Percentiles rank a stretch among this genome's conserved stretches.
These are phyloP conservation scores for Drosophila orosa DNA, from an alignment of 1,140 invertebrate species.

Conservation along the genomic window DNA sequence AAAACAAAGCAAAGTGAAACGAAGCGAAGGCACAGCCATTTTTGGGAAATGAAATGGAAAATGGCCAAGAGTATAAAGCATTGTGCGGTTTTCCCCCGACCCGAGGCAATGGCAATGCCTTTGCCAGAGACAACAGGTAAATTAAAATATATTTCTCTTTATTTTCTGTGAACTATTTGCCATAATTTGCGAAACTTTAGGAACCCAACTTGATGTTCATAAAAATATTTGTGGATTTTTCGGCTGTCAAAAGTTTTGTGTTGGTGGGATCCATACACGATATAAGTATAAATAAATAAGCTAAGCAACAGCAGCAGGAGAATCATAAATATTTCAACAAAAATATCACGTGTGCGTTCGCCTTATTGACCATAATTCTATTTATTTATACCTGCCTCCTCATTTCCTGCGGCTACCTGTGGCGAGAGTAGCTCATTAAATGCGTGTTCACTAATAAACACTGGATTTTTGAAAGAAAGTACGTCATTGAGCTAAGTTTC, in stretches of 20 bases:
- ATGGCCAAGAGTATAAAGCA: neutral
- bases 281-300: slow-evolving; percentile 44
- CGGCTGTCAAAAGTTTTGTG: slow-evolving; percentile 27
- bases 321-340: slow-evolving; percentile 65
- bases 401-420: slow-evolving; percentile 55
- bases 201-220: slow-evolving; percentile 19
- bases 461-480: slow-evolving; percentile 11
- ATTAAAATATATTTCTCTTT: slow-evolving; percentile 19
- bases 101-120: slow-evolving; percentile 19
- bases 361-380: slow-evolving; percentile 60
- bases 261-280: neutral
- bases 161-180: slow-evolving; percentile 28
- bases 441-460: slow-evolving; percentile 49
- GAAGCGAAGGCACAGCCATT: slow-evolving; percentile 59
- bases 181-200: slow-evolving; percentile 15
- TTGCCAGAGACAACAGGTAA: slow-evolving; percentile 42
- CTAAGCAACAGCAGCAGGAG: neutral
- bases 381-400: slow-evolving; percentile 61
- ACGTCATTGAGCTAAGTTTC: slow-evolving; percentile 39
- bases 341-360: slow-evolving; percentile 63
- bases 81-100: slow-evolving; percentile 34
- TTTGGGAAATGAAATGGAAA: slow-evolving; percentile 34
- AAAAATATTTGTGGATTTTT: slow-evolving; percentile 42
- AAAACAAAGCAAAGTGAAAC: slow-evolving; percentile 44
- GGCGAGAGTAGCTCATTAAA: slow-evolving; percentile 66